Base-by-base conservation (phyloP, 2,888 invertebrate genomes). In the Lamellibrachia columna region DNA sequence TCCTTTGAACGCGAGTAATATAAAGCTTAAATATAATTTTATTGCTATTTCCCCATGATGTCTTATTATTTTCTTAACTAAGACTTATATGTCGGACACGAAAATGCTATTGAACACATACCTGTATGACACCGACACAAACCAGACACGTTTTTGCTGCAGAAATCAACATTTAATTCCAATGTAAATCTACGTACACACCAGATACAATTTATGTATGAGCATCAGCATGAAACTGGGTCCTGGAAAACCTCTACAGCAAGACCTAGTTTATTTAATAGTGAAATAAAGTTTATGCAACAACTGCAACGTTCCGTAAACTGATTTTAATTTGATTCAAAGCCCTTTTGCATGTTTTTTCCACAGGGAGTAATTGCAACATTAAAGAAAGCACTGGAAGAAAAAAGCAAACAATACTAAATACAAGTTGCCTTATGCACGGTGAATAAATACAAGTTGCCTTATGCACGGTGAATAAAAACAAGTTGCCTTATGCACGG, bases 131-230 rank as follows among this genome's bases (percentile, higher is more conserved):
- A 40, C 40, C 0, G 55, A 9, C 55, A 3, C 55, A 55, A 55
- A 75, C 22, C 22, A 22, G n/a, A 75, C 75, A 75, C 75, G n/a
- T 22, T 15, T 15, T 75, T 75, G 75, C 75, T 75, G 75, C 75
- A 75, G 75, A 75, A 75, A 75, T 75, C 75, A 15, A 75, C 75
- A 75, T 75, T 75, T 75, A 75, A 22, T 75, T 75, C 75, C 75
- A 75, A 22, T 75, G 75, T 75, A 22, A 75, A 75, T 75, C 6
- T 75, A 4, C 22, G n/a, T 75, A 75, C 75, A 75, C n/a, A 75
- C 75, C 75, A 75, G n/a, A 75, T 75, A 75, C n/a, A 75, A 75
- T 15, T 75, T 75, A 75, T 22, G 75, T 75, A 75, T 75, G 15
- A 75, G 22, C 22, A 75, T 22, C 75, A 75, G n/a, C 75, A 22